phyloP scores from a whole-genome alignment of 2,888 invertebrate species.

The Corythucha ciliata region DNA sequence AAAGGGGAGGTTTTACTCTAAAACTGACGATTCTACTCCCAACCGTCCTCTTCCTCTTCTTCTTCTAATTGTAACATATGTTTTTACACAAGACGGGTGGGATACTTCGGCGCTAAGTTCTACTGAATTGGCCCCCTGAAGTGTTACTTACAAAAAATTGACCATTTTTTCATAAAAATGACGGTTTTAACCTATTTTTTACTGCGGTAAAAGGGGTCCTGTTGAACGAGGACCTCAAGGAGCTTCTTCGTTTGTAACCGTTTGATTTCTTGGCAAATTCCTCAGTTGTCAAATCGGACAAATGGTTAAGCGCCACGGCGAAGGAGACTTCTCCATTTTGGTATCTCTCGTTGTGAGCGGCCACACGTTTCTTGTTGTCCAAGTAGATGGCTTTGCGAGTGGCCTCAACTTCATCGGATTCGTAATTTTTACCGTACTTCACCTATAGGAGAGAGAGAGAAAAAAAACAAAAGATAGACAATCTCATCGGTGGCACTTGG shows the following conservation, averaged over 20 bases:
- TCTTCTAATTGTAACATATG: too few relatives aligned
- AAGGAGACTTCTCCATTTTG: constrained; percentile 55
- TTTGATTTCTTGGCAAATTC: constrained; percentile 19
- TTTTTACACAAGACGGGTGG: too few relatives aligned
- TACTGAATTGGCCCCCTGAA: too few relatives aligned
- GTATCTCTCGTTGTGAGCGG: constrained; percentile 69
- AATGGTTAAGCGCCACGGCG: constrained; percentile 68
- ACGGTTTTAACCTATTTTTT: too few relatives aligned
- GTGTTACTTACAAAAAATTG: too few relatives aligned
- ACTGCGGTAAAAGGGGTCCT: too few relatives aligned
- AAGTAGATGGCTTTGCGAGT: constrained; percentile 17
- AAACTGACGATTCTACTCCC: too few relatives aligned
- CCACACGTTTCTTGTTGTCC: constrained; percentile 74
- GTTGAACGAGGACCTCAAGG: too few relatives aligned
- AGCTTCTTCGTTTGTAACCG: constrained; percentile 19
- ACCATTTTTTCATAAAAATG: too few relatives aligned
- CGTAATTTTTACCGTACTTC: constrained; percentile 53
- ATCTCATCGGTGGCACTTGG: constrained; percentile 9
- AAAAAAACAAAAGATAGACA: constrained; percentile 9
- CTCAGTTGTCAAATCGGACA: constrained; percentile 59
- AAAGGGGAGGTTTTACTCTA: too few relatives aligned
- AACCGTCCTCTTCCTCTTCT: too few relatives aligned
- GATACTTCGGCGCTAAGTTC: too few relatives aligned
- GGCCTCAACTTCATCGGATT: constrained; percentile 45
- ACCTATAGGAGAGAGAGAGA: constrained; percentile 12